Evolutionary conservation across 2,113 vertebrate species (phyloP).

Genomic region (Speoplatyrhinus poulsoni): DNA sequence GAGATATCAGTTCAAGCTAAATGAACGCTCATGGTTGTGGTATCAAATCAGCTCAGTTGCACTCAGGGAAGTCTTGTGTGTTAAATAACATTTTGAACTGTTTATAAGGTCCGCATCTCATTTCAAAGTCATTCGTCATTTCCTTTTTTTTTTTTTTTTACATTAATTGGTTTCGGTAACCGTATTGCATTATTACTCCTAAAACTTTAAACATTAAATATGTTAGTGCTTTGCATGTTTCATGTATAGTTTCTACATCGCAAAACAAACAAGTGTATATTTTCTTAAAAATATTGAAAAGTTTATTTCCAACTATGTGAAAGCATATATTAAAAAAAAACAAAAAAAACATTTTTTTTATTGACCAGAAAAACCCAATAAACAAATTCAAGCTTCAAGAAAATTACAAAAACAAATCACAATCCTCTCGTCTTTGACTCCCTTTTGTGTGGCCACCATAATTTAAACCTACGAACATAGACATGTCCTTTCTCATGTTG

Average conservation of each 20-base stretch:
- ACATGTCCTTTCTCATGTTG: conserved; percentile 4
- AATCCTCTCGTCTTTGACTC: conserved; percentile 12
- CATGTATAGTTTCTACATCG: conserved; percentile 3
- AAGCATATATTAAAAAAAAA: conserved; percentile 69
- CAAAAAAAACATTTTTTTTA: conserved; percentile 1
- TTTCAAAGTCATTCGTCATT: conserved; percentile 7
- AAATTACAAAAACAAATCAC: conserved; percentile 1
- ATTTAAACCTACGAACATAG: background rate
- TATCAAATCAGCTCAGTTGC: background rate
- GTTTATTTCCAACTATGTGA: conserved; percentile 67
- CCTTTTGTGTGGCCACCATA: conserved; percentile 34
- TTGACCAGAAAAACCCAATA: conserved; percentile 40
- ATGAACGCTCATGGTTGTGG: no score
- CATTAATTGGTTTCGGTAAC: conserved; percentile 6
- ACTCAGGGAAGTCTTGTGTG: conserved; percentile 35
- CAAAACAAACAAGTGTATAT: background rate
- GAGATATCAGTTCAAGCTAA: no score
- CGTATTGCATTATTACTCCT: conserved; percentile 10
- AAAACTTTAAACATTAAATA: conserved; percentile 8
- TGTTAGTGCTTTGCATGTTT: conserved; percentile 30
- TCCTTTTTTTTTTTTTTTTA: background rate
- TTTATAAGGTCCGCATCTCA: background rate
- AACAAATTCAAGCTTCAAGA: conserved; percentile 50
- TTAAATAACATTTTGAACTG: background rate
- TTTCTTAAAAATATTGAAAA: conserved; percentile 56